Conservation (phyloP, 2,797 vertebrate species). For the Protosalanx chinensis region DNA sequence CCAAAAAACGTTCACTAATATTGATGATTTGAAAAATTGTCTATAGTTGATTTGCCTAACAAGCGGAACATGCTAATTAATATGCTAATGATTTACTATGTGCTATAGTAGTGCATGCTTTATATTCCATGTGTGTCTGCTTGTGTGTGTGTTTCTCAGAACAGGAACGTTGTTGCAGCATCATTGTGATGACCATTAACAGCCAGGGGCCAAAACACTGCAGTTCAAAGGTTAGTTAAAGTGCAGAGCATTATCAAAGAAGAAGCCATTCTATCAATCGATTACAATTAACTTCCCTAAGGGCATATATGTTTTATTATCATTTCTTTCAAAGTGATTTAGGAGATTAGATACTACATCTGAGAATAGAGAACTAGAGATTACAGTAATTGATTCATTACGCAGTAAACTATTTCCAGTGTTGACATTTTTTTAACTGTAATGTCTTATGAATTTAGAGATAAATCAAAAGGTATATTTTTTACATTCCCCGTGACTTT, state of each 20-base stretch:
- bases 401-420: neutral
- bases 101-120: neutral
- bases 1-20: neutral
- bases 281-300: conserved; percentile 60
- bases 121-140: neutral
- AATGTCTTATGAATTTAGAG: neutral
- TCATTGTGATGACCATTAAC: conserved; percentile 55
- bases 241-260: conserved; percentile 59
- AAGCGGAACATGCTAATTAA: neutral
- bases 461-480: neutral
- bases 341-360: conserved; percentile 8
- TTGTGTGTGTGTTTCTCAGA: neutral
- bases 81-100: too few relatives aligned
- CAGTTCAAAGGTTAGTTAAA: conserved; percentile 69
- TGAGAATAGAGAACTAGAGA: conserved; percentile 14
- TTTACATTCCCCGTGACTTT: too few relatives aligned
- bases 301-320: conserved; percentile 60
- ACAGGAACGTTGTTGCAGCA: neutral
- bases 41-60: conserved; percentile 1
- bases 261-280: conserved; percentile 69
- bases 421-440: neutral
- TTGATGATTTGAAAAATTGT: neutral
- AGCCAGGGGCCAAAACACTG: conserved; percentile 54
- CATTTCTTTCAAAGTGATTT: conserved; percentile 49
- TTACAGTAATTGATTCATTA: neutral